Evolutionary conservation across 2,888 invertebrate genomes (phyloP), one percentile per base, ranked within the genome.

Genomic region (Lycaena phlaeas): DNA sequence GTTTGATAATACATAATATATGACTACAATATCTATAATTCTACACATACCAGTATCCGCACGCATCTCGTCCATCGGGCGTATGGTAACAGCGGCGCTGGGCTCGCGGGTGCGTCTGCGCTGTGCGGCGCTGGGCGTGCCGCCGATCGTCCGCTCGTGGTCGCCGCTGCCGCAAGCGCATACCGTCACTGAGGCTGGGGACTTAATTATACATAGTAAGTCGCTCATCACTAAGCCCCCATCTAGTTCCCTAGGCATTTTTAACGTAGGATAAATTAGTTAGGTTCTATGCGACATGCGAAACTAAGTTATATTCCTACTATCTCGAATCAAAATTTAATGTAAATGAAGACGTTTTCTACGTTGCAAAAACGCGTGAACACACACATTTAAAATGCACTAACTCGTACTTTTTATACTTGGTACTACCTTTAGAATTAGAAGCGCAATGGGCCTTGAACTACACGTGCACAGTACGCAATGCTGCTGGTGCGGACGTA

Each of bases 401-500:
- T n/a, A n/a, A n/a, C n/a, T n/a, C n/a, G n/a, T n/a, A n/a, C n/a
- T n/a, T n/a, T n/a, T n/a, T n/a, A n/a, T n/a, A n/a, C n/a, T n/a
- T n/a, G n/a, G n/a, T n/a, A n/a, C n/a, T n/a, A n/a, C n/a, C n/a
- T n/a, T n/a, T n/a, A 91, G 91, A 88, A 56, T 81, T 89, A 42
- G 90, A 90, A 52, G 76, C 82, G 43, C 86, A 86, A 36, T 74
- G 89, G 46, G 88, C 88, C 48, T 90, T 90, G 51, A 92, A 93
- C 86, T 93, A 91, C 74, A 89, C 91, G 40, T 93, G 93, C 64
- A 82, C 87, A 36, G 91, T 91, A 38, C 90, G 90, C 59, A 94
- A 94, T 76, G 82, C 89, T 41, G 90, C 89, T 55, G 94, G 95
- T n/a, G 87, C 88, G 44, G 95, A 95, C 72, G 87, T 89, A 54